Percentiles rank a stretch among this genome's conserved stretches.
phyloP scores from a whole-genome alignment of 2,888 invertebrate species.

The Cerastis rubricosa region DNA sequence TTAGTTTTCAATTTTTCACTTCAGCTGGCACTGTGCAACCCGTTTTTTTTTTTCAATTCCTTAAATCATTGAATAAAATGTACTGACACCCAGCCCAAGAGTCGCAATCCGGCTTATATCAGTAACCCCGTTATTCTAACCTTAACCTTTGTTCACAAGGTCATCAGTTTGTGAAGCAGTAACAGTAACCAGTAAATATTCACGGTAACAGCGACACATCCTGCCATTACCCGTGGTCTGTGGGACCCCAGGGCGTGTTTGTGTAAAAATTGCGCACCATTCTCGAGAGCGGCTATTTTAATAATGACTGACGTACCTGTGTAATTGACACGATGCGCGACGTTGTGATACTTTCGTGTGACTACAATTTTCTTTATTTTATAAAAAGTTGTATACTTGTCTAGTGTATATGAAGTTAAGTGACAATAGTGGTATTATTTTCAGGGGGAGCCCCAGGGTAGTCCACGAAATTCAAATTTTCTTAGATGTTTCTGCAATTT shows the following conservation, averaged over 20 bases:
- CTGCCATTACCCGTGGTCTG: constrained; percentile 36
- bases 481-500: too few relatives aligned
- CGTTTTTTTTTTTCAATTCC: too few relatives aligned
- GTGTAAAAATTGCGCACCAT: constrained; percentile 54
- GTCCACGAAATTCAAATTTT: too few relatives aligned
- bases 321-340: constrained; percentile 23
- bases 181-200: constrained; percentile 50
- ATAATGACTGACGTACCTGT: constrained; percentile 32
- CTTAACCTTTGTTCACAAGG: constrained; percentile 13
- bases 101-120: not conserved
- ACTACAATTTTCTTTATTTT: too few relatives aligned
- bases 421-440: too few relatives aligned
- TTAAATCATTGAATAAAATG: too few relatives aligned
- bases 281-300: constrained; percentile 35
- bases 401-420: too few relatives aligned
- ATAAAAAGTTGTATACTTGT: too few relatives aligned
- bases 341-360: not conserved
- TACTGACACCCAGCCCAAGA: not conserved
- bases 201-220: constrained; percentile 29
- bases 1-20: too few relatives aligned
- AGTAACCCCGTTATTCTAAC: not conserved
- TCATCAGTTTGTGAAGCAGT: constrained; percentile 34
- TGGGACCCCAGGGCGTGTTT: constrained; percentile 49
- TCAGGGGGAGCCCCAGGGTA: too few relatives aligned
- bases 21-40: too few relatives aligned